Evolutionary conservation across 2,113 vertebrate species (phyloP), one percentile per base, ranked within the genome.

Genomic region (Pandion haliaetus): DNA sequence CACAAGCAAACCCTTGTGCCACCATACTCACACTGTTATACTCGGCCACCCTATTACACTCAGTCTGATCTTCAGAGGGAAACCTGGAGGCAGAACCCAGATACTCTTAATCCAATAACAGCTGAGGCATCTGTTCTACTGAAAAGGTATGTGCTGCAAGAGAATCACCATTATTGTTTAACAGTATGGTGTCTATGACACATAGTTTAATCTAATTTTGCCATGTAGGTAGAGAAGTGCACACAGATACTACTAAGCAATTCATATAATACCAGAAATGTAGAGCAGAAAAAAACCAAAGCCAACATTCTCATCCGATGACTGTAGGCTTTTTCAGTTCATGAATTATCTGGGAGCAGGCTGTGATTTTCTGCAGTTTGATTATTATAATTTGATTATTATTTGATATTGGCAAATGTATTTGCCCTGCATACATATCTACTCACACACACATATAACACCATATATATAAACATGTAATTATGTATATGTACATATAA

Each of bases 151-250:
- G 63, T 65, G 74, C 77, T 10, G 8, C 18, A 7, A 69, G 69
- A 92, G 86, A 82, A 31, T 29, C 77, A 54, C 57, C 73, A 11
- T 28, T 61, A 67, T 14, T 69, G 66, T 69, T 82, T 93, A 93
- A 91, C 58, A 87, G 70, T 17, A 63, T 10, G 54, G 88, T 84
- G 74, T 80, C 89, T 87, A 20, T 94, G 86, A 91, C 89, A 86
- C 82, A 95, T 47, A 69, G 54, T 82, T 95, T 91, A 94, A 83
- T 86, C 76, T 95, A 34, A 91, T 95, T 93, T 91, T 96, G 50
- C 70, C 62, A 79, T 17, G 58, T 52, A 88, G 89, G 84, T 87
- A 93, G 86, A 87, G 58, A 57, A 94, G 58, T 1, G 6, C 73
- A 91, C 59, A 49, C 47, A 91, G 54, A 82, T 19, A 90, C 70